Evolutionary conservation across 2,113 vertebrate genomes (phyloP).

Genomic region (Notarius lentiginosus): DNA sequence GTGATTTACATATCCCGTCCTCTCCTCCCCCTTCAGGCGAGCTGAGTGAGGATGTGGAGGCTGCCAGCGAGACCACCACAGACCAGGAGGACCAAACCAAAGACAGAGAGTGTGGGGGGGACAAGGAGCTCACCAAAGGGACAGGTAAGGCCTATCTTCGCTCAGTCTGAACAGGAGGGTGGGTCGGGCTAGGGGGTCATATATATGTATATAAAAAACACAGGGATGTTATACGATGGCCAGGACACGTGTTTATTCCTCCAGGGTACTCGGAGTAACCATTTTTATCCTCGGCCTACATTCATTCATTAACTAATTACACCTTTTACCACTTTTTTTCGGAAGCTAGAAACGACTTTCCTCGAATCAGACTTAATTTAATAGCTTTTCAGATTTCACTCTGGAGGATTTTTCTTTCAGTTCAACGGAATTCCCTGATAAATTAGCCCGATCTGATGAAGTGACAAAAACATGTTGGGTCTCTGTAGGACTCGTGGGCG

Average conservation of each 20-base stretch:
- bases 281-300: constrained; percentile 38
- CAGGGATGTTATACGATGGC: not conserved
- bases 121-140: constrained; percentile 93
- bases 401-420: constrained; percentile 16
- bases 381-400: constrained; percentile 45
- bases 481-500: constrained; percentile 53
- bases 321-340: constrained; percentile 49
- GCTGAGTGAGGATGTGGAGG: constrained; percentile 91
- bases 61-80: constrained; percentile 82
- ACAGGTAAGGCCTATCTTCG: constrained; percentile 81
- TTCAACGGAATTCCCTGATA: constrained; percentile 51
- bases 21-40: constrained; percentile 89
- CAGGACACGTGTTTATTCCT: constrained; percentile 19
- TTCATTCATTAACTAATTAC: constrained; percentile 55
- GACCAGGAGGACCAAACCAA: constrained; percentile 93
- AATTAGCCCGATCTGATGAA: constrained; percentile 57
- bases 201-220: not conserved
- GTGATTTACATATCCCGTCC: constrained; percentile 80
- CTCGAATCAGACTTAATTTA: constrained; percentile 49
- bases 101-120: constrained; percentile 88
- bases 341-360: constrained; percentile 45
- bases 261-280: constrained; percentile 1
- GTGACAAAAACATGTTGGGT: constrained; percentile 55
- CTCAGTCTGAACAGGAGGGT: constrained; percentile 3
- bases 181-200: not conserved